Base-by-base conservation (phyloP, 2,113 vertebrate genomes). In the Hemicordylus capensis region DNA sequence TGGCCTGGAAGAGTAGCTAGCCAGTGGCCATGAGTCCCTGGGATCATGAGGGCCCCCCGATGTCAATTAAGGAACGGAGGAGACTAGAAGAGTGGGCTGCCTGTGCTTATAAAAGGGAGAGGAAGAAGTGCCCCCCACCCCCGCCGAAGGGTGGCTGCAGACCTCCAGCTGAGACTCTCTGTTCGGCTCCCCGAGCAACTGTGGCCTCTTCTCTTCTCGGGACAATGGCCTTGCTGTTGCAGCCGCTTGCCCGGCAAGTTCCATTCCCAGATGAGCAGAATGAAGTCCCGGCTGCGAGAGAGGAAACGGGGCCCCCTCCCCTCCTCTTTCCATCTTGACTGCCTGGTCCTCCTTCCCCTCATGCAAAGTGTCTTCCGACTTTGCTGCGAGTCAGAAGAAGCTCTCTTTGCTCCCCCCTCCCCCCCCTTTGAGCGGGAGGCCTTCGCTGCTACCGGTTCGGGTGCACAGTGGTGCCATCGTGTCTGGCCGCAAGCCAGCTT, bases 201-300 rank as follows among this genome's bases (percentile, higher is more conserved):
- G 51, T 19, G 11, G 34, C 58, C 26, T 59, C 20, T 75, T 51
- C 17, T 54, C 51, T 77, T 26, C 20, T 28, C 69, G 11, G 22
- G 22, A 1, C 31, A 64, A 11, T 2, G 20, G 4, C 0, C 0
- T 28, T 83, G 48, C 37, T 48, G 1, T 7, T 61, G 15, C 20
- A 2, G 0, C 6, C 26, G 76, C 10, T 3, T 4, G 7, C 44
- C 66, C 64, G 61, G 12, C 2, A 10, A 17, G 8, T 31, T 42
- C 5, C 8, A 70, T 70, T 61, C 7, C 9, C 26, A 20, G 22
- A 6, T 4, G 19, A 59, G 28, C 12, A 48, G 20, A 39, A 24
- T 72, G 37, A 5, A 8, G 8, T 34, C 2, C 22, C 20, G 28
- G 28, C 0, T 0, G 4, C 4, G 20, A 61, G 34, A n/a, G 54